These are phyloP conservation scores for Ophion ellenae DNA, from an alignment of 2,888 invertebrate genomes.

Conservation along the genomic window DNA sequence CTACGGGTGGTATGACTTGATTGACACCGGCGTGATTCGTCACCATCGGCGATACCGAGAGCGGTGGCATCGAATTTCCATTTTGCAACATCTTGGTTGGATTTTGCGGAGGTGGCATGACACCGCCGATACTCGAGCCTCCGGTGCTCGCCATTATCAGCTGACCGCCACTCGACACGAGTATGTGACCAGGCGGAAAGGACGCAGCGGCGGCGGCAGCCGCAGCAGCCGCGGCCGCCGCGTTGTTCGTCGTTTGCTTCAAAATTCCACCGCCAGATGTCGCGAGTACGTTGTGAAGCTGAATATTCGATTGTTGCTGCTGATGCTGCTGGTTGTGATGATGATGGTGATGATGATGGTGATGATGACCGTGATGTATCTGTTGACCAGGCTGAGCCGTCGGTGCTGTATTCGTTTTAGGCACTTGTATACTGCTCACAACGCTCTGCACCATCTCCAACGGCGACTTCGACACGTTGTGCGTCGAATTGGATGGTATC, in stretches of 20 bases:
- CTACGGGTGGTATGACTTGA: conserved; percentile 88
- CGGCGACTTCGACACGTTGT: conserved; percentile 86
- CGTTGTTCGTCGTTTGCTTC: conserved; percentile 84
- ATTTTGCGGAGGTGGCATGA: conserved; percentile 86
- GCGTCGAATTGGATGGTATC: conserved; percentile 65
- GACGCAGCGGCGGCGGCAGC: conserved; percentile 64
- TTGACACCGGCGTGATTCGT: conserved; percentile 88
- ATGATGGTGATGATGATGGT: conserved; percentile 75
- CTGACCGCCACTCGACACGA: conserved; percentile 91
- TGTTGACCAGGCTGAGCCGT: conserved; percentile 71
- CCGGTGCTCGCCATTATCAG: conserved; percentile 88
- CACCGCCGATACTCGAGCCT: conserved; percentile 84
- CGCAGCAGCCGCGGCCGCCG: conserved; percentile 48
- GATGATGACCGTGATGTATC: conserved; percentile 78
- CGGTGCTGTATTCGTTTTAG: conserved; percentile 79
- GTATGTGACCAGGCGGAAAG: conserved; percentile 88
- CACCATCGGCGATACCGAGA: conserved; percentile 87
- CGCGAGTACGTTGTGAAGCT: conserved; percentile 80
- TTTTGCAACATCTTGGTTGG: conserved; percentile 84
- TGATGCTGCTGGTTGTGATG: conserved; percentile 74
- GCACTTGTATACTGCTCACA: conserved; percentile 88
- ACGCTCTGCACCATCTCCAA: conserved; percentile 92
- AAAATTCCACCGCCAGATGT: conserved; percentile 80
- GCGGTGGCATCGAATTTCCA: conserved; percentile 85
- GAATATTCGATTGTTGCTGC: conserved; percentile 78